A percentile compares a stretch with the other conserved stretches of the same genome.
These are phyloP conservation scores for Agrochola lychnidis DNA, from an alignment of 2,888 invertebrate species.

Conservation along the genomic window DNA sequence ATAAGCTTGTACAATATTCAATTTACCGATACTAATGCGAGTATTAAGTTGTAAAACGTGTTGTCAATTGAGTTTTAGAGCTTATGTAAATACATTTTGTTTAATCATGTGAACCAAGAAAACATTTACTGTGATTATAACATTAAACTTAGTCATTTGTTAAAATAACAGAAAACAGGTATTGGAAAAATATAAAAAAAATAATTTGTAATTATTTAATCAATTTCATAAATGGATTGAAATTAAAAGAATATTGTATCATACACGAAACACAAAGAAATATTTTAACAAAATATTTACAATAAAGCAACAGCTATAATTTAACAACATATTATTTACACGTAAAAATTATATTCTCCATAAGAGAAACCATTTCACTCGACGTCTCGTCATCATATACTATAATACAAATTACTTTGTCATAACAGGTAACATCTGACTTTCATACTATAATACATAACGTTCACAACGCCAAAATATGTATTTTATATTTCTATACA, in stretches of 20 bases:
- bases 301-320: conserved; percentile 89
- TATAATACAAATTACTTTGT: conserved; percentile 90
- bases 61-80: conserved; percentile 3
- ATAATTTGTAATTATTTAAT: conserved; percentile 78
- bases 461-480: conserved; percentile 90
- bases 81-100: conserved; percentile 16
- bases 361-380: conserved; percentile 78
- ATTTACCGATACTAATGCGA: conserved; percentile 7
- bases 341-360: conserved; percentile 79
- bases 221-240: conserved; percentile 78
- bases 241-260: conserved; percentile 78
- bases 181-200: conserved; percentile 69
- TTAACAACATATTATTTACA: conserved; percentile 89
- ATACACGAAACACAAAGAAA: conserved; percentile 84
- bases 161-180: conserved; percentile 60
- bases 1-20: conserved; percentile 7
- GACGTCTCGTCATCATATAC: conserved; percentile 78
- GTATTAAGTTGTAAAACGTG: conserved; percentile 10
- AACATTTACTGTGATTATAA: conserved; percentile 70
- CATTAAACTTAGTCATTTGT: conserved; percentile 56
- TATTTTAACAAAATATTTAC: conserved; percentile 88
- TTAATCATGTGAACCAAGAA: conserved; percentile 13
- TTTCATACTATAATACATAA: conserved; percentile 90
- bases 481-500: conserved; percentile 86
- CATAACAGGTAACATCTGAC: conserved; percentile 91